These are phyloP conservation scores for Conopomorpha cramerella DNA, from an alignment of 1,140 invertebrate genomes.

Conservation along the genomic window DNA sequence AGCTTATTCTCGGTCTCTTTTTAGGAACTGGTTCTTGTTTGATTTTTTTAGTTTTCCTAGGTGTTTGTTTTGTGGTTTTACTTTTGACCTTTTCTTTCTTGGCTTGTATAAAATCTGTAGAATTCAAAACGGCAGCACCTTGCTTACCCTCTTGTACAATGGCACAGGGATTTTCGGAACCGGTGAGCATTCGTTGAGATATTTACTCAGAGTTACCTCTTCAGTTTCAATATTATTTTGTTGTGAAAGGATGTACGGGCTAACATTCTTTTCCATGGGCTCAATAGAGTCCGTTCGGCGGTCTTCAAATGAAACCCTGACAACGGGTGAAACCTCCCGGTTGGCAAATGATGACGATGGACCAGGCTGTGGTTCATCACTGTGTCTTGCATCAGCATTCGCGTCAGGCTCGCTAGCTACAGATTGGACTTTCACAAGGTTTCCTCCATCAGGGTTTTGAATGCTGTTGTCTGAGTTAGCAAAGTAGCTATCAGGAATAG, in stretches of 20 bases:
- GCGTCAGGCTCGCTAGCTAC: too few relatives aligned
- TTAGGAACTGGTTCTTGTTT: slow-evolving; percentile 1
- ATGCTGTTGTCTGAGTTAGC: slow-evolving; percentile 6
- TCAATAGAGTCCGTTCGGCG: too few relatives aligned
- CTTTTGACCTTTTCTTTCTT: slow-evolving; percentile 1
- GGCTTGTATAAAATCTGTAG: slow-evolving; percentile 1
- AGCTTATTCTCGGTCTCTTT: slow-evolving; percentile 1
- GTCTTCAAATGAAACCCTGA: too few relatives aligned
- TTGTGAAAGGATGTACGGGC: too few relatives aligned
- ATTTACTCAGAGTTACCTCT: slow-evolving; percentile 1
- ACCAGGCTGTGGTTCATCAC: not conserved
- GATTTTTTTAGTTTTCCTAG: not conserved
- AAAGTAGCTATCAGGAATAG: slow-evolving; percentile 8
- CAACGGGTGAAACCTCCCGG: too few relatives aligned
- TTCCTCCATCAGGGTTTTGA: too few relatives aligned
- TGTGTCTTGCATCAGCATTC: too few relatives aligned
- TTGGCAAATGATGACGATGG: too few relatives aligned
- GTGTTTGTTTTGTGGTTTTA: slow-evolving; percentile 1
- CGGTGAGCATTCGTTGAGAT: not conserved
- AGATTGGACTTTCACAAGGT: too few relatives aligned
- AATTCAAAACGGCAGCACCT: slow-evolving; percentile 1
- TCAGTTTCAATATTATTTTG: too few relatives aligned
- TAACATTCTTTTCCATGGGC: too few relatives aligned
- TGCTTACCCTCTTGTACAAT: slow-evolving; percentile 2
- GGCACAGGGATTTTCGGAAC: not conserved